phyloP scores from a whole-genome alignment of 2,113 vertebrate species.

The Pedetes capensis region DNA sequence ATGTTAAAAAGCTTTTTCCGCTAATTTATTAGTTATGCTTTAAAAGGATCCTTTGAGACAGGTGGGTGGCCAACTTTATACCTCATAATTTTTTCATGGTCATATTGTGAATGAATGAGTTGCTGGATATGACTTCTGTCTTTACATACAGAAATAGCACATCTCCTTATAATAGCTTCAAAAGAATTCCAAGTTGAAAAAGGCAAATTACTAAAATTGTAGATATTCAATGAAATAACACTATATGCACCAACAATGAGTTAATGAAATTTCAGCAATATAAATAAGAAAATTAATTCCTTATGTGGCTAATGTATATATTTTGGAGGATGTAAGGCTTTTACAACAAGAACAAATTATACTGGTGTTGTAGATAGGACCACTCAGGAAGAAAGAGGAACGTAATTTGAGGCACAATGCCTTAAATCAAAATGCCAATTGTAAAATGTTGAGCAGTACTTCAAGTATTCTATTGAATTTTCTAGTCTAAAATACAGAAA shows the following conservation, averaged over 20 bases:
- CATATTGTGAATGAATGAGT: not conserved
- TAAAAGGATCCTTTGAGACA: not conserved
- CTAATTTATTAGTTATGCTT: constrained; percentile 26
- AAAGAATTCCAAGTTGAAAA: not conserved
- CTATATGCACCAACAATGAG: not conserved
- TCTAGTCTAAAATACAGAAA: not conserved
- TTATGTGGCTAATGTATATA: not conserved
- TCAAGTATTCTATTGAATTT: not conserved
- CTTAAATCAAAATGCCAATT: not conserved
- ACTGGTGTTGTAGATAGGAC: not conserved
- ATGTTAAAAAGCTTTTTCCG: not conserved
- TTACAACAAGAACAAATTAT: not conserved
- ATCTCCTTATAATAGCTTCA: not conserved
- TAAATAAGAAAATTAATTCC: not conserved
- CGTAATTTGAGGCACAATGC: not conserved
- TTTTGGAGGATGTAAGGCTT: not conserved
- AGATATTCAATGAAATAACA: not conserved
- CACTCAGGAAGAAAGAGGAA: not conserved
- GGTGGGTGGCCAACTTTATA: not conserved
- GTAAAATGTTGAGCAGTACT: not conserved
- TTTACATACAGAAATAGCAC: not conserved
- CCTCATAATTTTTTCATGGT: not conserved
- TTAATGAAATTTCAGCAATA: not conserved
- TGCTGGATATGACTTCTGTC: not conserved
- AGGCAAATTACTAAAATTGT: not conserved